These are phyloP conservation scores for Pelmatolapia mariae DNA, from an alignment of 2,113 vertebrate species.

Conservation along the genomic window DNA sequence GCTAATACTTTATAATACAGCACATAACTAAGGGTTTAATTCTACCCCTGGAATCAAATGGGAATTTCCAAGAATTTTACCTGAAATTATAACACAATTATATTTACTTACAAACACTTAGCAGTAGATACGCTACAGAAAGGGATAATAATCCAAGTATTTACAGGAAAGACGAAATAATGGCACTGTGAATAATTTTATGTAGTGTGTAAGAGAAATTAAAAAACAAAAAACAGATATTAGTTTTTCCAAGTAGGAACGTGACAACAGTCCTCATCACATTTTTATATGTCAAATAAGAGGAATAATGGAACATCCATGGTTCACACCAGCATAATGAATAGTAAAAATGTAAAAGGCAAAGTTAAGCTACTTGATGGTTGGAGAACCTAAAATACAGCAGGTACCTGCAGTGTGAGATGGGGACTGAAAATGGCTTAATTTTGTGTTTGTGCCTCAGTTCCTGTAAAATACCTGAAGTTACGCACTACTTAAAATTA, in stretches of 20 bases:
- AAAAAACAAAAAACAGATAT: too few relatives aligned
- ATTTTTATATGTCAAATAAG: too few relatives aligned
- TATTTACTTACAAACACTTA: too few relatives aligned
- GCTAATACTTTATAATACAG: not conserved
- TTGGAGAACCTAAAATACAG: not conserved
- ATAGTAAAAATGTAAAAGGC: not conserved
- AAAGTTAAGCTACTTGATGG: not conserved
- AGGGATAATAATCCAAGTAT: too few relatives aligned
- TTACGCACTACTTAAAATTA: not conserved
- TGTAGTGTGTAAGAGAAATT: too few relatives aligned
- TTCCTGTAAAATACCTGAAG: not conserved
- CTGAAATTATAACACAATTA: not conserved
- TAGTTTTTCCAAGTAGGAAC: too few relatives aligned
- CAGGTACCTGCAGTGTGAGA: not conserved
- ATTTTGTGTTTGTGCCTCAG: not conserved
- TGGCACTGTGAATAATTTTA: too few relatives aligned
- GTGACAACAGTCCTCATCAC: too few relatives aligned
- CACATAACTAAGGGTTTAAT: not conserved
- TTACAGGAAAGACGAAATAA: too few relatives aligned
- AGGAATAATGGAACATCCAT: too few relatives aligned
- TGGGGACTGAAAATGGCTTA: not conserved
- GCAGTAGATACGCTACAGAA: too few relatives aligned
- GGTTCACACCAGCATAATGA: not conserved
- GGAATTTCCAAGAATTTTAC: not conserved
- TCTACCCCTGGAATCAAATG: not conserved